Evolutionary conservation across 2,888 invertebrate genomes (phyloP), one percentile per base, ranked within the genome.

Genomic region (Sthenelais limicola): DNA sequence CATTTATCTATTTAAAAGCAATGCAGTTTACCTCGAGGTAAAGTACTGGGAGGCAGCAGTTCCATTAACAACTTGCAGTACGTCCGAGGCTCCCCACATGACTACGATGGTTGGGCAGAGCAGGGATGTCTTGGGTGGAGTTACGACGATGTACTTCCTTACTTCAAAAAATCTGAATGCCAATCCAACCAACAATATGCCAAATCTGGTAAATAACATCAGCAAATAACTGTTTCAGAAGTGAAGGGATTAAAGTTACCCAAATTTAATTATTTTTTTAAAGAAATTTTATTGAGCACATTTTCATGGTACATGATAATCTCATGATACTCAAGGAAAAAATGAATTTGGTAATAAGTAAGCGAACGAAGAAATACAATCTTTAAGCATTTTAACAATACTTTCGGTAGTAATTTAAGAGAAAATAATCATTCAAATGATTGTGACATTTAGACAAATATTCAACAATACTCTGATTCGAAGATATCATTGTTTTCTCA

Each of bases 61-160:
- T 94, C 95, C 0, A 89, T 96, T 0, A 96, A 96, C 84, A 94
- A 94, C 0, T 96, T 96, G 96, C 90, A 96, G 0, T 97, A 97
- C 88, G 92, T 95, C 15, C 90, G 97, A 76, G 97, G 97, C 0
- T 79, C 21, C 86, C 90, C 91, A 72, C 89, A 93, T 0, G 96
- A 97, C 87, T 97, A 91, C 85, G 94, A 96, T 86, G 91, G 93
- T 69, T 97, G 97, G 97, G 94, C 93, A 47, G 90, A 91, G 0
- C 89, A 93, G 35, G 96, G 96, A 0, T 95, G 95, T 86, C 90
- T 92, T 0, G 96, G 96, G 1, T 97, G 97, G 97, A 91, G 93
- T 0, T 85, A 95, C 95, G 88, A 90, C 93, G 77, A 96, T 94
- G 75, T 92, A 92, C 82, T 92, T 83, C 84, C 89, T 85, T 87